A percentile compares a stretch with the other conserved stretches of the same genome.
phyloP scores from a whole-genome alignment of 2,113 vertebrate genomes.

The Gracilinanus agilis region DNA sequence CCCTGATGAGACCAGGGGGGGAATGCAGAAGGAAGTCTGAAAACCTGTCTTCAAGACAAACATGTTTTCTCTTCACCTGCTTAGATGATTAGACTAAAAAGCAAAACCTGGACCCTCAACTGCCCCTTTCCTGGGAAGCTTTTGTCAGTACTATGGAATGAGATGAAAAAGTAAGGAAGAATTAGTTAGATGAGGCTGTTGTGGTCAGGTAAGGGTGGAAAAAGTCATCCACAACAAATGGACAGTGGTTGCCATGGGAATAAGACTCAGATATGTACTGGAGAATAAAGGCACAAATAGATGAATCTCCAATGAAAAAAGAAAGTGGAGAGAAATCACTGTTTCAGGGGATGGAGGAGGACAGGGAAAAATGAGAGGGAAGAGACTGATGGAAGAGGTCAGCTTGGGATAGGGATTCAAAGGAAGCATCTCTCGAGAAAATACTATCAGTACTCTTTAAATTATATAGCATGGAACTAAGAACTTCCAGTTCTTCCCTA shows the following conservation, averaged over 20 bases:
- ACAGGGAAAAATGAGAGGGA: not conserved
- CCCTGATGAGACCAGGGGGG: not conserved
- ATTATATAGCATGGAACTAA: not conserved
- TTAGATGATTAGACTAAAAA: too few species aligned
- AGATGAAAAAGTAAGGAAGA: not conserved
- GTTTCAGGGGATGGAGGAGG: not conserved
- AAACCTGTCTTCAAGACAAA: too few species aligned
- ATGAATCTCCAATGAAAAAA: conserved; percentile 30
- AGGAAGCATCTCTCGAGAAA: not conserved
- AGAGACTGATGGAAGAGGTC: not conserved
- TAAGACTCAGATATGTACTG: not conserved
- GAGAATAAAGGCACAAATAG: not conserved
- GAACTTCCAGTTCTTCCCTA: not conserved
- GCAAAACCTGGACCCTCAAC: too few species aligned
- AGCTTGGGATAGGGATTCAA: not conserved
- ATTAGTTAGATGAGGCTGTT: not conserved
- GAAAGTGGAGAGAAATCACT: not conserved
- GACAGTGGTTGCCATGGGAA: not conserved
- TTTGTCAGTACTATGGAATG: not conserved
- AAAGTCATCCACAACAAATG: not conserved
- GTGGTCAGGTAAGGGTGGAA: not conserved
- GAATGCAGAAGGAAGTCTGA: too few species aligned
- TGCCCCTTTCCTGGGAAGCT: not conserved
- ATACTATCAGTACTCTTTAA: not conserved
- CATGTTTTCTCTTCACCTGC: too few species aligned